Evolutionary conservation across 2,797 vertebrate genomes (phyloP).

Genomic region (Morelia viridis): DNA sequence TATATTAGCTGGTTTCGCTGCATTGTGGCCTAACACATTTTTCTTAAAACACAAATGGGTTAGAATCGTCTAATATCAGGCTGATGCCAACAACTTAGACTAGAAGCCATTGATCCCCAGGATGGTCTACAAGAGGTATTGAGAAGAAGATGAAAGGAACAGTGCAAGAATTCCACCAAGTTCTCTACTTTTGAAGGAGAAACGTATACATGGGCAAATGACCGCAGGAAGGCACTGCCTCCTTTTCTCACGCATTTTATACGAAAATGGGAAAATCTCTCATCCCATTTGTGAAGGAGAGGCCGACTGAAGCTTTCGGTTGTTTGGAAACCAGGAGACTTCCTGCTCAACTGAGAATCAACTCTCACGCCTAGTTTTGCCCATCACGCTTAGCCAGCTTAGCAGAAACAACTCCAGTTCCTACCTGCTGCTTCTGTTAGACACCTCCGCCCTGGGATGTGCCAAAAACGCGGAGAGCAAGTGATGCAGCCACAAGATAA

Average conservation of each 20-base stretch:
- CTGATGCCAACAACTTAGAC: too few relatives aligned
- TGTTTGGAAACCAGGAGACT: neutral
- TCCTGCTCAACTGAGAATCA: neutral
- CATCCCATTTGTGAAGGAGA: neutral
- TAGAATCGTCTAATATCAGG: too few relatives aligned
- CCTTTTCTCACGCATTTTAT: neutral
- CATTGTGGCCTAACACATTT: too few relatives aligned
- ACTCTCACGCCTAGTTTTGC: neutral
- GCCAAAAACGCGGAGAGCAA: neutral
- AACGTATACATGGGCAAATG: too few relatives aligned
- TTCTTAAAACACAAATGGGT: too few relatives aligned
- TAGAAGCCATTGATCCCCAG: neutral
- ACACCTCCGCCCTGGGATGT: neutral
- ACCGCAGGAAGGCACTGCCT: neutral
- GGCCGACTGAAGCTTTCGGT: neutral
- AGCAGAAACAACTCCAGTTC: neutral
- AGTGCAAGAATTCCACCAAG: too few relatives aligned
- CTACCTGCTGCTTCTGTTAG: neutral
- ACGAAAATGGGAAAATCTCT: neutral
- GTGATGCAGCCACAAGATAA: neutral
- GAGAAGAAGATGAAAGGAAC: neutral
- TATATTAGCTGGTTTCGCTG: too few relatives aligned
- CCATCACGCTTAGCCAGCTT: neutral
- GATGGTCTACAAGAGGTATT: neutral
- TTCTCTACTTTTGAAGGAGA: too few relatives aligned